Base-by-base conservation (phyloP, 2,797 vertebrate genomes). In the Lates japonicus region DNA sequence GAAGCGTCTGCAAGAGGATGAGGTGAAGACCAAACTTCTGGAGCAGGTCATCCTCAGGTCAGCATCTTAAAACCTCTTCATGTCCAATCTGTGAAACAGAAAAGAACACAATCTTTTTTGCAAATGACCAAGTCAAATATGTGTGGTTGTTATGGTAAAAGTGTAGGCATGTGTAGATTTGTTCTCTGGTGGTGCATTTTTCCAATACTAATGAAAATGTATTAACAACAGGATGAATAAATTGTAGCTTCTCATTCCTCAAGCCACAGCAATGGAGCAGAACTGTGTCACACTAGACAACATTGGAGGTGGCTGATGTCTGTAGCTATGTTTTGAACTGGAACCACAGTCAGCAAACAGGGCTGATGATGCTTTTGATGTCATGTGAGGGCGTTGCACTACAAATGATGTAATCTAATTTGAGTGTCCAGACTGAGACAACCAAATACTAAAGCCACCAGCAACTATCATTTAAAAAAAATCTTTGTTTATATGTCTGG, bases 11-110 rank as follows among this genome's bases (percentile, higher is more conserved):
- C 95, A 97, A 25, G 97, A 98, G 60, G 98, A 99, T 0, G 96
- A 98, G 82, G 94, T 95, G 88, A 98, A 96, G 93, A 96, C 96
- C 64, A 97, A 96, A 93, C 95, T 95, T 55, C 94, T 99, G 93
- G 98, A 99, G 87, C 96, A 96, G 66, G 95, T 95, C 82, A 96
- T 99, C 92, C 93, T 96, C 90, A 98, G 97, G 98, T 74, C 88
- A 67, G 72, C 65, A 48, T 75, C 59, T 29, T 6, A 37, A 63
- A 48, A 57, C 13, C 1, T 7, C 37, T 16, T 12, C 17, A 60
- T 10, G 17, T 46, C 35, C 4, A 0, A 29, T 33, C 25, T 25
- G 7, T 76, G 35, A 55, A 7, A 54, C 22, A 25, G 0, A 52
- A 4, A 10, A 49, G 9, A 57, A 31, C 0, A 16, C 29, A 1